phyloP scores from a whole-genome alignment of 2,888 invertebrate species.

The Heliconius aoede region DNA sequence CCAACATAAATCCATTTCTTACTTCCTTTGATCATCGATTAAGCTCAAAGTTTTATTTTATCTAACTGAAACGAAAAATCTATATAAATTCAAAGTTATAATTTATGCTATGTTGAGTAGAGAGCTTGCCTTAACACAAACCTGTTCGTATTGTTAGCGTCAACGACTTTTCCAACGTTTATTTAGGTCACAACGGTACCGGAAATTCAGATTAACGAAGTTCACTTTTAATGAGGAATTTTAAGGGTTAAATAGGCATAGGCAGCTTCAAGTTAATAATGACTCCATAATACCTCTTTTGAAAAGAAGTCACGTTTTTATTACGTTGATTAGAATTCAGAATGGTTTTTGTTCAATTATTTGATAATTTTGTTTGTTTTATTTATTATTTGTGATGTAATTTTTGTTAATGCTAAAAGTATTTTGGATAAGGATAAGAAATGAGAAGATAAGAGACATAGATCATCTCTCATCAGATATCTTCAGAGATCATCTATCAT shows the following conservation, averaged over 20 bases:
- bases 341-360: background rate
- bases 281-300: slow-evolving; percentile 7
- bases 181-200: slow-evolving; percentile 38
- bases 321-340: background rate
- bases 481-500: too few species aligned
- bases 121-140: slow-evolving; percentile 10
- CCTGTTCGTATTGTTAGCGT: slow-evolving; percentile 39
- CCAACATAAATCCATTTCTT: too few species aligned
- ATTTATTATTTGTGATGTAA: background rate
- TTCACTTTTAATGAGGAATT: slow-evolving; percentile 38
- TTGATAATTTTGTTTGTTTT: background rate
- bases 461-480: too few species aligned
- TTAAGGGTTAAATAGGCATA: slow-evolving; percentile 27
- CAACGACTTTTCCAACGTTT: slow-evolving; percentile 37
- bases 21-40: too few species aligned
- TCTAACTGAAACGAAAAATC: too few species aligned
- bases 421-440: too few species aligned
- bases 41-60: too few species aligned
- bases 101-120: slow-evolving; percentile 7
- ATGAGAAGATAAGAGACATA: too few species aligned
- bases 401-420: background rate
- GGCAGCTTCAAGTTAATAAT: slow-evolving; percentile 13
- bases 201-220: slow-evolving; percentile 38
- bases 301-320: background rate
- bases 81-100: background rate